Conservation (phyloP, 2,797 vertebrate genomes). For the Carcharodon carcharias region DNA sequence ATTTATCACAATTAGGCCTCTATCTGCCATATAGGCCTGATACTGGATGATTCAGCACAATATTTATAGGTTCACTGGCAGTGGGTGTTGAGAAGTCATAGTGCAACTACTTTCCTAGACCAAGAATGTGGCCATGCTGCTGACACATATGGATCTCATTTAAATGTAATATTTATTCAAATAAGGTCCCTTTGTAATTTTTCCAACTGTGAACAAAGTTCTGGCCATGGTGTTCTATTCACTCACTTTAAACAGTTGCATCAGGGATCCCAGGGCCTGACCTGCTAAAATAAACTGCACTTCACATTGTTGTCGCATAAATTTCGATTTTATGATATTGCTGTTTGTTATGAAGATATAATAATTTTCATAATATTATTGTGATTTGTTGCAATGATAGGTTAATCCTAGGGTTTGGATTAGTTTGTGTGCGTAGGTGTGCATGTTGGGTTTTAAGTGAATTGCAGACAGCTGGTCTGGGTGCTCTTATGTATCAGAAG, state of each 20-base stretch:
- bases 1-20: background rate
- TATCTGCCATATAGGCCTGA: background rate
- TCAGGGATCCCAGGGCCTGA: background rate
- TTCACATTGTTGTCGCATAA: too few species aligned
- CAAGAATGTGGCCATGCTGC: background rate
- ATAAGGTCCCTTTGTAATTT: background rate
- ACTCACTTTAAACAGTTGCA: background rate
- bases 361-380: too few species aligned
- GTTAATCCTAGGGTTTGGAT: too few species aligned
- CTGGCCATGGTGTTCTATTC: too few species aligned
- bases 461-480: too few species aligned
- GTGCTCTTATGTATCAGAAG: too few species aligned
- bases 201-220: background rate
- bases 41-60: background rate
- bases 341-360: too few species aligned
- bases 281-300: background rate
- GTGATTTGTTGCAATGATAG: too few species aligned
- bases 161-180: background rate
- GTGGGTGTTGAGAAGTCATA: background rate
- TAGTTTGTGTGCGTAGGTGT: too few species aligned
- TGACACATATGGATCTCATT: background rate
- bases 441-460: too few species aligned
- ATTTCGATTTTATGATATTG: too few species aligned
- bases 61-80: background rate
- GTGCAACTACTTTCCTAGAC: background rate